Conservation (phyloP, 1,140 invertebrate species). For the Papilio polytes region DNA sequence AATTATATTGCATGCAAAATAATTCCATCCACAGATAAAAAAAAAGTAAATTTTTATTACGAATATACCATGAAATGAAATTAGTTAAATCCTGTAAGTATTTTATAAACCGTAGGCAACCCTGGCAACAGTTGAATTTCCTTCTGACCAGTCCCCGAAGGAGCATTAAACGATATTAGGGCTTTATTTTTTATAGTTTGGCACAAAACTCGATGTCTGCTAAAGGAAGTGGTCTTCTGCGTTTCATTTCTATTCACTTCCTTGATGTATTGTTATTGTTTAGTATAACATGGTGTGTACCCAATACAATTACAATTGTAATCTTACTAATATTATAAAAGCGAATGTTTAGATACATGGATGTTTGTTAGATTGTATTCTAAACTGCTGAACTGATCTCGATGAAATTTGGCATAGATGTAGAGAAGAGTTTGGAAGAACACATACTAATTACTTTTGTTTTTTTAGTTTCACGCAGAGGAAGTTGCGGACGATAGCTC, state of each 20-base stretch:
- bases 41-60: neutral
- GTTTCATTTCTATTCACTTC: slow-evolving; percentile 61
- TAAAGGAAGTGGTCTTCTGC: slow-evolving; percentile 66
- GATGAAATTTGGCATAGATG: no score
- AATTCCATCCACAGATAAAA: neutral
- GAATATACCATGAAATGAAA: neutral
- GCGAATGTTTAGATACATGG: no score
- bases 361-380: no score
- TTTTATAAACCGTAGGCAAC: slow-evolving; percentile 45
- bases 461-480: no score
- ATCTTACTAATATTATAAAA: no score
- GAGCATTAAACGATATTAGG: slow-evolving; percentile 83
- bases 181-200: slow-evolving; percentile 83
- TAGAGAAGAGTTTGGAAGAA: no score
- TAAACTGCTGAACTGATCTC: no score
- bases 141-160: slow-evolving; percentile 78
- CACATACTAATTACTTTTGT: no score
- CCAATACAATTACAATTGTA: no score
- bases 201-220: slow-evolving; percentile 73
- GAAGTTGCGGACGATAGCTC: no score
- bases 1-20: no score
- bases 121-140: slow-evolving; percentile 64
- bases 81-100: neutral
- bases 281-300: neutral
- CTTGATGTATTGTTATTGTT: slow-evolving; percentile 8